Conservation (phyloP, 2,888 invertebrate genomes). For the Drosophila robusta region DNA sequence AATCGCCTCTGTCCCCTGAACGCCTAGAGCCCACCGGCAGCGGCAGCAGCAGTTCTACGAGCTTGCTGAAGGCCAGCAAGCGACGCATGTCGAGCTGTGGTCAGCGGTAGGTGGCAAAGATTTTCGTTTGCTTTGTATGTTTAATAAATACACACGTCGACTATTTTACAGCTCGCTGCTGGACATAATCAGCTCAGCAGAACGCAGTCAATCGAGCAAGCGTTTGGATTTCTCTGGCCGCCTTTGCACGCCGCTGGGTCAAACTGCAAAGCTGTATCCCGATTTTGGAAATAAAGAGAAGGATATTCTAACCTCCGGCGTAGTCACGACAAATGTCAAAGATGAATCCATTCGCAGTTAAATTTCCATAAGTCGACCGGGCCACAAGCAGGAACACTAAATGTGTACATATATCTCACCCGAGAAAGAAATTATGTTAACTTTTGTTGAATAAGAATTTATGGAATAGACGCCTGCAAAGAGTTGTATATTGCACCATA, state of each 20-base stretch:
- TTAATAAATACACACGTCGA: neutral
- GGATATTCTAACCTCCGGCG: constrained; percentile 45
- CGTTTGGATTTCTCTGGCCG: constrained; percentile 88
- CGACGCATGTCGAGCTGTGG: constrained; percentile 76
- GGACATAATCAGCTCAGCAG: constrained; percentile 86
- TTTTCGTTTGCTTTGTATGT: neutral
- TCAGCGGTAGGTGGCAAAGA: constrained; percentile 64
- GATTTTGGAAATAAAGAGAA: constrained; percentile 86
- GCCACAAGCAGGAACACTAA: neutral
- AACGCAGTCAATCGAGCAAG: constrained; percentile 85
- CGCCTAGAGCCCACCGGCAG: constrained; percentile 85
- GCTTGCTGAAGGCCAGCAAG: constrained; percentile 72
- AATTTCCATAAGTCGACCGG: neutral
- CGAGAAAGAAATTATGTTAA: neutral
- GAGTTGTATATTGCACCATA: too few species aligned
- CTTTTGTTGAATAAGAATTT: neutral
- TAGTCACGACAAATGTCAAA: constrained; percentile 57
- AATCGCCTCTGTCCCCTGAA: constrained; percentile 94
- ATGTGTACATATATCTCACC: neutral
- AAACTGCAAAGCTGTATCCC: constrained; percentile 90
- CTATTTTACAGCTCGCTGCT: constrained; percentile 85
- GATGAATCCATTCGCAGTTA: constrained; percentile 72
- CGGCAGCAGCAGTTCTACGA: constrained; percentile 44
- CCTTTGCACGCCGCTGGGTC: constrained; percentile 88
- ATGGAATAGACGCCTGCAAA: too few species aligned